Evolutionary conservation across 2,797 vertebrate genomes (phyloP).

Genomic region (Lacerta agilis): DNA sequence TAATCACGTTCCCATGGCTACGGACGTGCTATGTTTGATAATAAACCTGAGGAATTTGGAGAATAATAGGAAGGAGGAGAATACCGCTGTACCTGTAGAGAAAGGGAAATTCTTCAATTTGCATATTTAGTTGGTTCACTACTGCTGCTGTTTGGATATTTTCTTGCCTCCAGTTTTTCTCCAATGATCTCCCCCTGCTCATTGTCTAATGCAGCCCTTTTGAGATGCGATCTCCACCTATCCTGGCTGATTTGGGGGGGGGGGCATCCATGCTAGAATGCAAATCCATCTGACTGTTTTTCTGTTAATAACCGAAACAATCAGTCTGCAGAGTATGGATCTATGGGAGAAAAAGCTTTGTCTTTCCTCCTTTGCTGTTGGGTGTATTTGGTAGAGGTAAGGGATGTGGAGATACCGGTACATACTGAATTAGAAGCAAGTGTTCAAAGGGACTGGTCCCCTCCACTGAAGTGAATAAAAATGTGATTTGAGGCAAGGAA

Average conservation of each 20-base stretch:
- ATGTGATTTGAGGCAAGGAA: too few relatives aligned
- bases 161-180: conserved; percentile 6
- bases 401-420: background rate
- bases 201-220: fast-evolving
- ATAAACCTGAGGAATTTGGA: conserved; percentile 42
- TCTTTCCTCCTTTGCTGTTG: background rate
- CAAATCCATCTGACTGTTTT: background rate
- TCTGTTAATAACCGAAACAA: conserved; percentile 13
- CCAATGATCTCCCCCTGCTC: background rate
- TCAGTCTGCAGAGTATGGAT: background rate
- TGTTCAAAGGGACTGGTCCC: too few relatives aligned
- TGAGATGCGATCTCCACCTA: background rate
- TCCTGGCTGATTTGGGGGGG: too few relatives aligned
- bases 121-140: conserved; percentile 33
- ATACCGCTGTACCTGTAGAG: conserved; percentile 17
- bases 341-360: background rate
- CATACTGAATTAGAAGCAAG: background rate
- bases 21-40: conserved; percentile 41
- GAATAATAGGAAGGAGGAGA: background rate
- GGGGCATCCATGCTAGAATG: background rate
- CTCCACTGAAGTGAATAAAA: too few relatives aligned
- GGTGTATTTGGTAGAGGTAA: background rate
- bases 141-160: background rate
- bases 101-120: conserved; percentile 46
- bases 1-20: conserved; percentile 58